These are phyloP conservation scores for Oncorhynchus tshawytscha DNA, from an alignment of 2,113 vertebrate species.

Conservation along the genomic window DNA sequence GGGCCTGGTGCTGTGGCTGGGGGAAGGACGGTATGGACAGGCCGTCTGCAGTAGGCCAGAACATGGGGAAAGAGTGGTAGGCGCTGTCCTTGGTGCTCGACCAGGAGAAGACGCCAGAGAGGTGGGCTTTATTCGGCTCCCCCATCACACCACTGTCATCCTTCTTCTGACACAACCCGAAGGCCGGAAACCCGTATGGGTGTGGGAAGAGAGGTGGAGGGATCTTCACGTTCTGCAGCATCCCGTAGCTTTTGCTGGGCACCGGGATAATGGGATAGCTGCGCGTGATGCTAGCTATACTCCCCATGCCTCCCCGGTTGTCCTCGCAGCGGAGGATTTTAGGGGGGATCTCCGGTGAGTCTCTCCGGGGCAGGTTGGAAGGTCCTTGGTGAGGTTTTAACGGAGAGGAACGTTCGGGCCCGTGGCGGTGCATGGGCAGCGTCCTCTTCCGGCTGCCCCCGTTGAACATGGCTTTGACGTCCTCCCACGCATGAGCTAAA, in stretches of 20 bases:
- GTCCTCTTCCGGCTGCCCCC: constrained; percentile 92
- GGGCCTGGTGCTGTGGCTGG: constrained; percentile 54
- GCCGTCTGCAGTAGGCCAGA: constrained; percentile 87
- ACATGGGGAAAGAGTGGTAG: constrained; percentile 90
- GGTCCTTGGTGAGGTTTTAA: constrained; percentile 57
- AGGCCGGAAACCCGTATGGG: constrained; percentile 90
- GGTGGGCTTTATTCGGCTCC: constrained; percentile 70
- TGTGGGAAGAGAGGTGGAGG: constrained; percentile 91
- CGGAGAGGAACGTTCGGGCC: constrained; percentile 63
- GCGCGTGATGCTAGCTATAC: constrained; percentile 71
- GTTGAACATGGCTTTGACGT: constrained; percentile 98
- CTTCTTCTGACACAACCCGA: constrained; percentile 92
- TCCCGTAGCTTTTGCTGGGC: constrained; percentile 92
- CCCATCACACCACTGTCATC: constrained; percentile 74
- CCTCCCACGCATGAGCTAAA: constrained; percentile 90
- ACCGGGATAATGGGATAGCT: constrained; percentile 95
- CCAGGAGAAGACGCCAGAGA: constrained; percentile 73
- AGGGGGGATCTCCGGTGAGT: constrained; percentile 70
- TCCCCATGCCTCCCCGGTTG: constrained; percentile 60
- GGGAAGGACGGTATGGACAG: constrained; percentile 85
- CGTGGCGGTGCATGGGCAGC: constrained; percentile 73
- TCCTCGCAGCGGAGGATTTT: constrained; percentile 78
- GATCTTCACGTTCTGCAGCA: constrained; percentile 84
- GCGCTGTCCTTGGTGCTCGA: constrained; percentile 77
- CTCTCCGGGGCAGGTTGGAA: constrained; percentile 42